phyloP scores from a whole-genome alignment of 2,888 invertebrate genomes.

The Asteroscopus sphinx region DNA sequence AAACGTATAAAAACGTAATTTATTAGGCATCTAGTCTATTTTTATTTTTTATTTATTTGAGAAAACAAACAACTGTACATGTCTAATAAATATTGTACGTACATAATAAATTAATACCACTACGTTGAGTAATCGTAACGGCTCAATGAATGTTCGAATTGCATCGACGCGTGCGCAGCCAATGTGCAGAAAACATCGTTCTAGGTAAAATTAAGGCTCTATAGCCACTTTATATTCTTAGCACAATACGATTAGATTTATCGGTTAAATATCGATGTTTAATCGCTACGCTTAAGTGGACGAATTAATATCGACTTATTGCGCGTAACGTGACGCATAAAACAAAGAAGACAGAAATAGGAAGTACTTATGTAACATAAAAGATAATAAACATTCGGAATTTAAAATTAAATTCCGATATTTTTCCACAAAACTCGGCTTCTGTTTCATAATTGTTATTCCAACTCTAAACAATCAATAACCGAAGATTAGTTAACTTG shows the following conservation, averaged over 20 bases:
- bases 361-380: no score
- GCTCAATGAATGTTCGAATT: slow-evolving; percentile 37
- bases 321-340: no score
- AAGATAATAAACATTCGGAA: no score
- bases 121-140: slow-evolving; percentile 42
- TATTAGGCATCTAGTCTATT: no score
- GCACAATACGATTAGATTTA: slow-evolving; percentile 26
- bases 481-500: slow-evolving; percentile 14
- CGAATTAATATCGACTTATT: slow-evolving; percentile 5
- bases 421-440: neutral
- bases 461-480: slow-evolving; percentile 14
- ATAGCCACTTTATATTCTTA: slow-evolving; percentile 31
- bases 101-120: no score
- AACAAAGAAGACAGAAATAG: no score
- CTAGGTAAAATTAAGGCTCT: slow-evolving; percentile 42
- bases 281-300: slow-evolving; percentile 14
- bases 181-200: slow-evolving; percentile 31
- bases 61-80: no score
- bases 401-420: no score
- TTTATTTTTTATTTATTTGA: no score
- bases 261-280: slow-evolving; percentile 20
- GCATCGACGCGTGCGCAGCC: slow-evolving; percentile 11
- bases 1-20: no score
- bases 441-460: slow-evolving; percentile 11
- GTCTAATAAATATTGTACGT: no score